These are phyloP conservation scores for Alosa sapidissima DNA, from an alignment of 2,797 vertebrate species.

Conservation along the genomic window DNA sequence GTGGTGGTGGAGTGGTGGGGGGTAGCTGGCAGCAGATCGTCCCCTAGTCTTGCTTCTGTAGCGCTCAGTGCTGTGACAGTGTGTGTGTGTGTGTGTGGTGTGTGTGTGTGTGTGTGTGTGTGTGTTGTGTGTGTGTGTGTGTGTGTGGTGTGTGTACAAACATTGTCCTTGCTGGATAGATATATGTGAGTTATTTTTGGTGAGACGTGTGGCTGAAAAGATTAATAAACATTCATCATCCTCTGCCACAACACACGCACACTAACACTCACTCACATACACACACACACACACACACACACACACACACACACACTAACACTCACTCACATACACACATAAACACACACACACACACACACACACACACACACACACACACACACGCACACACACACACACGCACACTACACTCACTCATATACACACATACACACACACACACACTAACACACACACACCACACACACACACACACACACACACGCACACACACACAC, in stretches of 20 bases:
- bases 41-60: neutral
- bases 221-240: constrained; percentile 59
- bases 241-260: constrained; percentile 35
- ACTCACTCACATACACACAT: neutral
- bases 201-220: constrained; percentile 49
- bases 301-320: neutral
- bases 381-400: neutral
- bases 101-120: neutral
- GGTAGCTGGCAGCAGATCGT: neutral
- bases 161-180: constrained; percentile 44
- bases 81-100: constrained; percentile 5
- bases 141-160: constrained; percentile 23
- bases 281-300: constrained; percentile 1
- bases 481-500: neutral
- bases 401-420: neutral
- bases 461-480: neutral
- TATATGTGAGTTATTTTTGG: constrained; percentile 50
- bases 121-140: constrained; percentile 13
- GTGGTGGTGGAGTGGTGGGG: no score
- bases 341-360: neutral
- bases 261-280: neutral
- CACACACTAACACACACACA: constrained; percentile 2
- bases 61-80: neutral
- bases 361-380: neutral
- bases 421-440: neutral